phyloP scores from a whole-genome alignment of 2,888 invertebrate genomes.

The Arctia plantaginis region DNA sequence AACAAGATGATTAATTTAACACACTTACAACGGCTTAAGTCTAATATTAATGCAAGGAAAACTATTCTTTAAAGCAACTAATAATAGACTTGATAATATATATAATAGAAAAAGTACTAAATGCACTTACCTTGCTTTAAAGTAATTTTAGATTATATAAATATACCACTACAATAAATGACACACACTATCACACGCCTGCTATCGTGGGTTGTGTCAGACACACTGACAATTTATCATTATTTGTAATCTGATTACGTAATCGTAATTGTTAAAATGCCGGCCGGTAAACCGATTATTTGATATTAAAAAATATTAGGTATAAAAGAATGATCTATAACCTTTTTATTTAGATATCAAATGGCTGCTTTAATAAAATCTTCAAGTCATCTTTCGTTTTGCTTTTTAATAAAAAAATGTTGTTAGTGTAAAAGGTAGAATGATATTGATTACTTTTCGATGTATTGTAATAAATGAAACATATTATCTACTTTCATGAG shows the following conservation, averaged over 20 bases:
- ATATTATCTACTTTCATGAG: too few species aligned
- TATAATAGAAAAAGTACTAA: too few species aligned
- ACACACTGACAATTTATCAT: conserved; percentile 8
- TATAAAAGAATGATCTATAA: background rate
- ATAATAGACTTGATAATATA: background rate
- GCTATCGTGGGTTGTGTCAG: background rate
- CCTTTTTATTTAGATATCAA: background rate
- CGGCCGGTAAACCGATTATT: background rate
- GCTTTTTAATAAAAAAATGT: background rate
- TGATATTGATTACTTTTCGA: background rate
- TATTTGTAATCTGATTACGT: background rate
- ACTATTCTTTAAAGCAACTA: background rate
- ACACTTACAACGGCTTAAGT: background rate
- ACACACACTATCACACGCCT: background rate
- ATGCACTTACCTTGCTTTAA: background rate
- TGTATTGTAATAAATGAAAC: too few species aligned
- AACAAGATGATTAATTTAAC: background rate
- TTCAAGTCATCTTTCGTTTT: background rate
- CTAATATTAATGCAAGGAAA: background rate
- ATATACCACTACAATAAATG: background rate
- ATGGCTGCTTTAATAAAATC: background rate
- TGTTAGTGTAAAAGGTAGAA: background rate
- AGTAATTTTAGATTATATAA: background rate
- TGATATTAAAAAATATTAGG: background rate
- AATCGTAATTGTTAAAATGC: background rate